These are phyloP conservation scores for Xyrauchen texanus DNA, from an alignment of 2,113 vertebrate species.

Conservation along the genomic window DNA sequence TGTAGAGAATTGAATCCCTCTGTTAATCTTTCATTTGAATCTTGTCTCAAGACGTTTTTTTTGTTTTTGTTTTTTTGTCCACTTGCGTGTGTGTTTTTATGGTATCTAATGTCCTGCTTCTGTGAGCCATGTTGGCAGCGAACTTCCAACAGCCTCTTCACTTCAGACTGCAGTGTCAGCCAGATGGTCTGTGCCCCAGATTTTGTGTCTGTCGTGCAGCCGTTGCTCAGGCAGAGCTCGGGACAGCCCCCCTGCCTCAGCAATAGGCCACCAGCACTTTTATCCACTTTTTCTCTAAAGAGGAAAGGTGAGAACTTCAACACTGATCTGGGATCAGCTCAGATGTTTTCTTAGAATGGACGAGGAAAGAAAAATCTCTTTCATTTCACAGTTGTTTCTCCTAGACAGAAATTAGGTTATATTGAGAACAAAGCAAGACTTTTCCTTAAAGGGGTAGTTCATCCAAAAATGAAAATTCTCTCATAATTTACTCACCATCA, in stretches of 20 bases:
- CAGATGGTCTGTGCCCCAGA: slow-evolving; percentile 45
- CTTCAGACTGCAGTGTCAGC: slow-evolving; percentile 42
- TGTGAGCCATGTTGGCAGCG: slow-evolving; percentile 34
- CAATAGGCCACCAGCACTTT: slow-evolving; percentile 29
- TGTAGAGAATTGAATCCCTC: slow-evolving; percentile 2
- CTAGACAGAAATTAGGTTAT: too few relatives aligned
- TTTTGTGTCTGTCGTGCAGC: slow-evolving; percentile 44
- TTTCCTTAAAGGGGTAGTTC: neutral
- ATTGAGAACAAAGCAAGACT: too few relatives aligned
- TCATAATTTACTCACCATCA: too few relatives aligned
- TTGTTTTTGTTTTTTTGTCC: slow-evolving; percentile 1
- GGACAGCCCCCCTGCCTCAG: slow-evolving; percentile 25
- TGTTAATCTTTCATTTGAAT: neutral
- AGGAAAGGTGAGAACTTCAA: slow-evolving; percentile 24
- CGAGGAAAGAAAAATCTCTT: neutral
- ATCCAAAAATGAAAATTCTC: too few relatives aligned
- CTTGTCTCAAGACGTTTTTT: slow-evolving; percentile 9
- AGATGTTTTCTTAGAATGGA: neutral
- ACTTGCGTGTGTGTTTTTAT: slow-evolving; percentile 15
- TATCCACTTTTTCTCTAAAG: slow-evolving; percentile 32
- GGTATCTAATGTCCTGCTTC: slow-evolving; percentile 38
- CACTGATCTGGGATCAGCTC: slow-evolving; percentile 20
- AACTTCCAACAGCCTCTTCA: slow-evolving; percentile 22
- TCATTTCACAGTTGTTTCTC: too few relatives aligned
- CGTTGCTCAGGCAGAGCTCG: slow-evolving; percentile 24